Evolutionary conservation across 2,113 vertebrate genomes (phyloP), one percentile per base, ranked within the genome.

Genomic region (Crypturellus undulatus): DNA sequence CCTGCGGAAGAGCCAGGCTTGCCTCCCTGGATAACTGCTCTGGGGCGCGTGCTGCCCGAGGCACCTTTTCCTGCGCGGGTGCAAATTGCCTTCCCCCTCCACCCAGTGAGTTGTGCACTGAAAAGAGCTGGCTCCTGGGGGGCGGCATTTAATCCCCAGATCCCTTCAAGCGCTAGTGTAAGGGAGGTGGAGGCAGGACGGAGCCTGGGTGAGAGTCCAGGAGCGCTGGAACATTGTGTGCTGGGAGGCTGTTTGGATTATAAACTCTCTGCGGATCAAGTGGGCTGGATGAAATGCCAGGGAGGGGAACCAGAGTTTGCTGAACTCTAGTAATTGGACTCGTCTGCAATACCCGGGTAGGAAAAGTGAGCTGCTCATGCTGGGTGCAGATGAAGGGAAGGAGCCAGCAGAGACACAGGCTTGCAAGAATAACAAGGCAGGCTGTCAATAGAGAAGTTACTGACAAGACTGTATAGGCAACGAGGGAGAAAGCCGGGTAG

Each of bases 231-330:
- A 95, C 94, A 91, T 94, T 1, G 3, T 95, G 94, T 96, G 90
- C 95, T 95, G 80, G 88, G 92, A 95, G 73, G 88, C 88, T 92
- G 90, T 96, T 96, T 96, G 93, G 90, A 95, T 96, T 93, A 96
- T 90, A 93, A 94, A 79, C 94, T 90, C 87, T 93, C 65, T 0
- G 87, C 0, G 42, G 92, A 92, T 90, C 60, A 90, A 96, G 83
- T 90, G 83, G 85, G 83, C 90, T 89, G 94, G 93, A 79, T 89
- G 69, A 92, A 95, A 93, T 90, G 90, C 94, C 95, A 96, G 92
- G 92, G 90, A 96, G 73, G 72, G 43, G 62, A 97, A 87, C 64
- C 34, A 28, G 81, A 89, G 94, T 94, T 91, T 95, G 94, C 93
- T 96, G 93, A 96, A 90, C 90, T 96, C 72, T 4, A 52, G 94